Evolutionary conservation across 2,888 invertebrate genomes (phyloP).

Genomic region (Pterobdella sp.): DNA sequence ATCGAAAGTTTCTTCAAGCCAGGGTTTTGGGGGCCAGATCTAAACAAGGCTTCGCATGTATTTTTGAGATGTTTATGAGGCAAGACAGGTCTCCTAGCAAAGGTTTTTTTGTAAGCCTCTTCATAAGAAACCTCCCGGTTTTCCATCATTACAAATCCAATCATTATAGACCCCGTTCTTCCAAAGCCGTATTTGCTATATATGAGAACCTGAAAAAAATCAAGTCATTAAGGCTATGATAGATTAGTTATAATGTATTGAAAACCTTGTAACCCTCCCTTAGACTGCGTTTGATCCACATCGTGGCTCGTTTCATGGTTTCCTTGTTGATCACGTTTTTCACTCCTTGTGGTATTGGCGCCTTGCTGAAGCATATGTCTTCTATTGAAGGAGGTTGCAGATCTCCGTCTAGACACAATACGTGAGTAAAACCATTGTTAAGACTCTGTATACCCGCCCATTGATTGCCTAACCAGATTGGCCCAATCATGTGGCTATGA

Average conservation of each 20-base stretch:
- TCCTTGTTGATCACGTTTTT: constrained; percentile 7
- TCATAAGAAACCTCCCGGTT: constrained; percentile 23
- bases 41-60: constrained; percentile 10
- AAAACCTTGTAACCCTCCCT: constrained; percentile 21
- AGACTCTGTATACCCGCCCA: constrained; percentile 13
- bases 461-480: constrained; percentile 20
- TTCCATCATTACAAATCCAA: constrained; percentile 25
- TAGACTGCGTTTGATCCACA: constrained; percentile 25
- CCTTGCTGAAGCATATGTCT: constrained; percentile 14
- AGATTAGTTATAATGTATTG: neutral
- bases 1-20: too few relatives aligned
- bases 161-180: constrained; percentile 19
- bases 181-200: constrained; percentile 30
- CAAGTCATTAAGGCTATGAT: neutral
- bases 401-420: constrained; percentile 23
- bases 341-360: constrained; percentile 17
- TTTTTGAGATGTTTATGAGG: constrained; percentile 21
- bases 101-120: constrained; percentile 17
- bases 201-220: constrained; percentile 19
- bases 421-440: constrained; percentile 24
- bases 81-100: constrained; percentile 23
- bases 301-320: constrained; percentile 16
- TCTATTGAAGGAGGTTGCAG: constrained; percentile 9
- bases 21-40: neutral
- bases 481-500: constrained; percentile 22